phyloP scores from a whole-genome alignment of 2,888 invertebrate species.

The Eucera pruinosa region DNA sequence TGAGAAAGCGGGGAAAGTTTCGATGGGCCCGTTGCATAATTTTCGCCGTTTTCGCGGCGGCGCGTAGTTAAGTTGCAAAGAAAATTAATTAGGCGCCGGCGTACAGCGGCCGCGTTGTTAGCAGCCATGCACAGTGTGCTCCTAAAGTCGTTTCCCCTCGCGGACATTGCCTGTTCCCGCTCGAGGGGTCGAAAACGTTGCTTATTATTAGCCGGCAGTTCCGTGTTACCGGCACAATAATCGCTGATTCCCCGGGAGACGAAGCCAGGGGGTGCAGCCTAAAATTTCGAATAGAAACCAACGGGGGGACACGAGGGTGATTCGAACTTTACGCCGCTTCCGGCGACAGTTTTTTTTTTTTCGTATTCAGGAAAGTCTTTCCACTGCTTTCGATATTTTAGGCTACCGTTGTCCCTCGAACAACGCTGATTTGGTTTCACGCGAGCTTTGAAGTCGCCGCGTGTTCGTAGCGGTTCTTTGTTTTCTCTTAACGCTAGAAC shows the following conservation, averaged over 20 bases:
- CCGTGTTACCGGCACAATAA: conserved; percentile 49
- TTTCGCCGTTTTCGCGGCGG: conserved; percentile 58
- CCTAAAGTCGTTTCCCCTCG: conserved; percentile 45
- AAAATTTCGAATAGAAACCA: conserved; percentile 41
- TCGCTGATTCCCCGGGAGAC: conserved; percentile 46
- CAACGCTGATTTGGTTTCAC: too few species aligned
- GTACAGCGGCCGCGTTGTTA: conserved; percentile 16
- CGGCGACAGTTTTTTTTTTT: too few species aligned
- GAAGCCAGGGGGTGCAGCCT: conserved; percentile 10
- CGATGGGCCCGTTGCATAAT: conserved; percentile 58
- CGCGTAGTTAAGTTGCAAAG: conserved; percentile 66
- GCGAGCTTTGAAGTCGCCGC: too few species aligned
- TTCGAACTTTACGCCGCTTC: conserved; percentile 11
- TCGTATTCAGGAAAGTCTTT: too few species aligned
- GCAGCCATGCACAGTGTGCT: conserved; percentile 36
- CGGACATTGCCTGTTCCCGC: conserved; percentile 34
- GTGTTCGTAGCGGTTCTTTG: too few species aligned
- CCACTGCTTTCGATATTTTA: too few species aligned
- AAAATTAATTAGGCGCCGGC: conserved; percentile 70
- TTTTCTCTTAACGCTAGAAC: too few species aligned
- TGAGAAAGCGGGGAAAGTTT: conserved; percentile 66
- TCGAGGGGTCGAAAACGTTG: conserved; percentile 48
- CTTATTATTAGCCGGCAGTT: conserved; percentile 58
- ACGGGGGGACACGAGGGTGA: neutral
- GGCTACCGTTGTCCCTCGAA: too few species aligned